phyloP scores from a whole-genome alignment of 2,888 invertebrate species.

The Drosophila paramelanica region DNA sequence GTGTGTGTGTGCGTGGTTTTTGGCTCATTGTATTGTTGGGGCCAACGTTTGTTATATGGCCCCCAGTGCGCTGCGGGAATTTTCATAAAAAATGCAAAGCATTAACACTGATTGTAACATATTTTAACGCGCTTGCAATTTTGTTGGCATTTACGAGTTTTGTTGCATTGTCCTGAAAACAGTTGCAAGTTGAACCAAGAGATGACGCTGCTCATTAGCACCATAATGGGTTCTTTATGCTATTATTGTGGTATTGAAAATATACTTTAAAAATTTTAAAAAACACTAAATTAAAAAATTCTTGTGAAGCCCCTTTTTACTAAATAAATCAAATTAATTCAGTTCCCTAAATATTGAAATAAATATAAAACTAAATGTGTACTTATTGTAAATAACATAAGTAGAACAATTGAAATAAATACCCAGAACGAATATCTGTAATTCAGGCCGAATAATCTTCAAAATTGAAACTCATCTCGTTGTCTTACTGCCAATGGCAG shows the following conservation, averaged over 20 bases:
- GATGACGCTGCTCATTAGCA: constrained; percentile 53
- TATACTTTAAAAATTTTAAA: neutral
- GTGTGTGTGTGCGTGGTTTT: constrained; percentile 53
- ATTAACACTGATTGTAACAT: constrained; percentile 78
- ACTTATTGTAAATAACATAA: constrained; percentile 10
- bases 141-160: constrained; percentile 55
- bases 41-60: constrained; percentile 34
- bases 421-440: constrained; percentile 9
- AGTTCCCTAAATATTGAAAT: neutral
- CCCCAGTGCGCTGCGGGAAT: constrained; percentile 46
- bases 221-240: neutral
- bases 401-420: constrained; percentile 28
- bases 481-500: constrained; percentile 56
- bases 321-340: too few species aligned
- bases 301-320: too few species aligned
- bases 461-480: constrained; percentile 38
- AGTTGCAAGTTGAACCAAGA: constrained; percentile 2
- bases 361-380: neutral
- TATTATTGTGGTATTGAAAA: neutral
- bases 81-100: constrained; percentile 73
- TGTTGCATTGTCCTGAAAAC: constrained; percentile 28
- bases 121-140: constrained; percentile 60
- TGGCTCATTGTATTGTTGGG: constrained; percentile 45
- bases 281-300: too few species aligned
- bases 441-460: constrained; percentile 40